Evolutionary conservation across 2,888 invertebrate species (phyloP).

Genomic region (Phyto melanocephala): DNA sequence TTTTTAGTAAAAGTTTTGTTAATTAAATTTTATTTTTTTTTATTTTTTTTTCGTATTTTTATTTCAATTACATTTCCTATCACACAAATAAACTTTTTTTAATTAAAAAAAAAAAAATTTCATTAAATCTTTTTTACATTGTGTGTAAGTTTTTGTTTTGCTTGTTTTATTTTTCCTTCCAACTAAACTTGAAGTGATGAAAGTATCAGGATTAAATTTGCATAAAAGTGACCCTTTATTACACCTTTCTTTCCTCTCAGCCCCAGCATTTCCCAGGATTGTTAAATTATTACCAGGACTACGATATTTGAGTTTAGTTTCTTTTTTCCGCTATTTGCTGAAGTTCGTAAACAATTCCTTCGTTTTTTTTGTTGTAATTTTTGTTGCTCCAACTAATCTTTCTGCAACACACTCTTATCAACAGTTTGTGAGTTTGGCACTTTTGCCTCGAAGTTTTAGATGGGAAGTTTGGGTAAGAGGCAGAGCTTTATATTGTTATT

Average conservation of each 20-base stretch:
- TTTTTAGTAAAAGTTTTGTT: constrained; percentile 19
- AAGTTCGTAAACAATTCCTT: constrained; percentile 56
- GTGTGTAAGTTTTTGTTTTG: background rate
- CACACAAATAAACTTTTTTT: constrained; percentile 33
- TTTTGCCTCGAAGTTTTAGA: background rate
- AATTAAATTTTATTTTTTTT: constrained; percentile 23
- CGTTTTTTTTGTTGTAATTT: background rate
- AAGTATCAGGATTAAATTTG: constrained; percentile 59
- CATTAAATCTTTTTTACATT: constrained; percentile 33
- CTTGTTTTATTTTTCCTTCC: constrained; percentile 17
- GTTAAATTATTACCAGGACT: background rate
- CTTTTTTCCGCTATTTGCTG: constrained; percentile 12
- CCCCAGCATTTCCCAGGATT: background rate
- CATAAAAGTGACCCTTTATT: constrained; percentile 52
- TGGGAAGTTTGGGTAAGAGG: background rate
- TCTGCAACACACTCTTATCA: constrained; percentile 38
- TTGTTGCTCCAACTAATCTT: constrained; percentile 36
- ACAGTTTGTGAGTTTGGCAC: constrained; percentile 41
- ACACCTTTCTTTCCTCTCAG: background rate
- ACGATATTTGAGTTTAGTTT: constrained; percentile 20
- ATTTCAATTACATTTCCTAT: background rate
- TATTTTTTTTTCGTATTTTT: background rate
- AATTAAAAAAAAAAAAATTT: constrained; percentile 42
- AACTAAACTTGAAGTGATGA: constrained; percentile 45
- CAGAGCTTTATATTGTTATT: background rate